These are phyloP conservation scores for Astreopora myriophthalma DNA, from an alignment of 64 coral and sea anemone species.

Conservation along the genomic window DNA sequence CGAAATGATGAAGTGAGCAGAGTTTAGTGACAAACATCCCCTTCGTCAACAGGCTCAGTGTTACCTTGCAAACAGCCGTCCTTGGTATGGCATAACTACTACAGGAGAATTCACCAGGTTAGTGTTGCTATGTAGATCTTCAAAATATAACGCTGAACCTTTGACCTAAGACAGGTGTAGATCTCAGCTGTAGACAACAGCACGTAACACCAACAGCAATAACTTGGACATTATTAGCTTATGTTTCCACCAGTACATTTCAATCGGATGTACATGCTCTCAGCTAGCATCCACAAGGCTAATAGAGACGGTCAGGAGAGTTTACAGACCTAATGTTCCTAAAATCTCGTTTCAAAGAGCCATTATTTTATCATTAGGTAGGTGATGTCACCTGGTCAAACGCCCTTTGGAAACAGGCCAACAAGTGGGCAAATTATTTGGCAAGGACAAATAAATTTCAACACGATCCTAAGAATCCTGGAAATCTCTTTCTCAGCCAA, in stretches of 20 bases:
- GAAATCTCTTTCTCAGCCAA: neutral
- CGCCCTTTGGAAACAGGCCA: neutral
- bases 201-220: too few relatives aligned
- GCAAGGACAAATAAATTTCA: neutral
- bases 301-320: too few relatives aligned
- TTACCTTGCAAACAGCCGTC: neutral
- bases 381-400: constrained; percentile 10
- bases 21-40: too few relatives aligned
- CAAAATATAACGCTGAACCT: too few relatives aligned
- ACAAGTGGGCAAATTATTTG: neutral
- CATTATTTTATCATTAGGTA: neutral
- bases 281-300: too few relatives aligned
- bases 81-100: constrained; percentile 39
- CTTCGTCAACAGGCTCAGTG: neutral
- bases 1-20: too few relatives aligned
- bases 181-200: too few relatives aligned
- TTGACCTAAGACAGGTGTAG: too few relatives aligned
- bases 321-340: too few relatives aligned
- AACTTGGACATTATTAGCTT: neutral
- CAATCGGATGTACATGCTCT: too few relatives aligned
- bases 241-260: neutral
- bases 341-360: too few relatives aligned
- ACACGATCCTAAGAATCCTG: neutral
- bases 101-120: constrained; percentile 48
- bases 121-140: too few relatives aligned